These are phyloP conservation scores for Malurus splendens DNA, from an alignment of 2,797 vertebrate species.

Conservation along the genomic window DNA sequence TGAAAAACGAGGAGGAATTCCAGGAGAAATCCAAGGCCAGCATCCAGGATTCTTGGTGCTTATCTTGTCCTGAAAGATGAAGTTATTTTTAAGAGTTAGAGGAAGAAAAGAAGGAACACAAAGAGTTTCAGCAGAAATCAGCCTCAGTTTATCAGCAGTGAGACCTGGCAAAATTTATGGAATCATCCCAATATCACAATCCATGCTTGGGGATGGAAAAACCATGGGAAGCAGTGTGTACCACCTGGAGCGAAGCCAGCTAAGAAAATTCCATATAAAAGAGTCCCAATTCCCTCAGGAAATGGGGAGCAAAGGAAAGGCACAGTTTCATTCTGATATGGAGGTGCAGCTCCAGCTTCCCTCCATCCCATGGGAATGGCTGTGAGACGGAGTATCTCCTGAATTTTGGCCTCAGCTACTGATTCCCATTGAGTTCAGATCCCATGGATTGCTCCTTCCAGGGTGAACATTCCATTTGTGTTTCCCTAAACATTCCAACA, in stretches of 20 bases:
- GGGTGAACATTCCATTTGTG: background rate
- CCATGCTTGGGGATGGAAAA: accelerated
- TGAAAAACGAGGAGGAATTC: background rate
- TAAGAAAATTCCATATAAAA: background rate
- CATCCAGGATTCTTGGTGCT: accelerated
- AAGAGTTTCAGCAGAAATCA: background rate
- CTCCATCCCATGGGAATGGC: background rate
- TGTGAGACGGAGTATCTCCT: accelerated
- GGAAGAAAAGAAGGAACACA: background rate
- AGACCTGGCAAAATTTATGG: background rate
- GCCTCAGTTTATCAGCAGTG: accelerated
- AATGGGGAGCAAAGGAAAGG: background rate
- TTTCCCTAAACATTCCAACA: background rate
- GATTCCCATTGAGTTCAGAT: accelerated
- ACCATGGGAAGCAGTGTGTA: accelerated
- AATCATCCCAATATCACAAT: background rate
- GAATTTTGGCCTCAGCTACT: background rate
- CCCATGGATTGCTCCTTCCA: accelerated
- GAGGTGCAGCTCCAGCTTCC: accelerated
- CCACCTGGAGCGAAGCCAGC: background rate
- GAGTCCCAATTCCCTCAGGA: background rate
- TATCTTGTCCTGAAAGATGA: slow-evolving; percentile 22
- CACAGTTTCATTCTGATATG: accelerated
- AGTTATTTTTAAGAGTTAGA: background rate
- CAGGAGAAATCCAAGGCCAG: background rate